Evolutionary conservation across 2,797 vertebrate species (phyloP).

Genomic region (Cuculus canorus): DNA sequence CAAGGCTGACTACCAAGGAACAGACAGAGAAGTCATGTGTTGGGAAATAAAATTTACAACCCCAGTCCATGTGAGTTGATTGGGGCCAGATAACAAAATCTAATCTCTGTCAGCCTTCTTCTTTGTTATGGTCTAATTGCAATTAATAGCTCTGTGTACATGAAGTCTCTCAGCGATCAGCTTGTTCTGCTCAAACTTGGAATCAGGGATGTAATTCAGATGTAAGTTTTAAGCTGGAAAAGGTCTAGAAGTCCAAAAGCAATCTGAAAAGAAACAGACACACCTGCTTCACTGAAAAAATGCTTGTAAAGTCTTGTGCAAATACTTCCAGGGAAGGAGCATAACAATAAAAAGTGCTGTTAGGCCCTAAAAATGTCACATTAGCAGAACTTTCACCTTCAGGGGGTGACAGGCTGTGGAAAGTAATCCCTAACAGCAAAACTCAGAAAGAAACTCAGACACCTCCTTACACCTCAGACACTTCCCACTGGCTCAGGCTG

Average conservation of each 20-base stretch:
- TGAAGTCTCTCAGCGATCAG: conserved; percentile 9
- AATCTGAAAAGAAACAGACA: not conserved
- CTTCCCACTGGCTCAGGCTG: no score
- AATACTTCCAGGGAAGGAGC: not conserved
- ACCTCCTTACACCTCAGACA: no score
- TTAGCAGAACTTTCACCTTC: not conserved
- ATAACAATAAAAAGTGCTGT: not conserved
- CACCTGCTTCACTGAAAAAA: not conserved
- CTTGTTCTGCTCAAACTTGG: not conserved
- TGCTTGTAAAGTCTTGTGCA: not conserved
- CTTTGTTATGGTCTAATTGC: not conserved
- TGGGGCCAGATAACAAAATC: not conserved
- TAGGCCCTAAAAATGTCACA: not conserved
- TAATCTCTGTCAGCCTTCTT: not conserved
- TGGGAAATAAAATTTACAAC: conserved; percentile 5
- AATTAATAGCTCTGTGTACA: conserved; percentile 2
- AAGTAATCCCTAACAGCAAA: not conserved
- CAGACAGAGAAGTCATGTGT: not conserved
- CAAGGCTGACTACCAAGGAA: not conserved
- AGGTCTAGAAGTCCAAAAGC: not conserved
- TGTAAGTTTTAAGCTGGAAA: not conserved
- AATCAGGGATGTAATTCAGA: not conserved
- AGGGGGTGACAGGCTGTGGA: not conserved
- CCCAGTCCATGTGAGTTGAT: not conserved
- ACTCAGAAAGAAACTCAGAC: no score